A percentile compares a stretch with the other conserved stretches of the same genome.
Conservation (phyloP, 2,797 vertebrate genomes). For the Gallinago solitaria region DNA sequence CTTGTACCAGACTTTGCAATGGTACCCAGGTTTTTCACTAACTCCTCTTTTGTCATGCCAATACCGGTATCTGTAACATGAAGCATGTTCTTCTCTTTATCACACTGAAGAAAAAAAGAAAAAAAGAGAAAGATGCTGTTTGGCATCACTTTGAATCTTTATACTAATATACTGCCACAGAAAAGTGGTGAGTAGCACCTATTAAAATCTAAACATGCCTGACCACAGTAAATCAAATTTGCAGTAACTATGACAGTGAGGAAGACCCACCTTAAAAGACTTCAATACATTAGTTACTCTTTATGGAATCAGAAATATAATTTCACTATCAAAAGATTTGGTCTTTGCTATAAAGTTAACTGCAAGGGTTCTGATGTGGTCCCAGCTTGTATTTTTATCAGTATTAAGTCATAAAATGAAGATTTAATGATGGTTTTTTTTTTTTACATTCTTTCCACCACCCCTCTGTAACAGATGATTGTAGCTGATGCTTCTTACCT, state of each 20-base stretch:
- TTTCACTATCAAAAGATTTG: neutral
- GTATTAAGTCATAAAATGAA: neutral
- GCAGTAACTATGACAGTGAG: neutral
- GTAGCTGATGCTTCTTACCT: slow-evolving; percentile 76
- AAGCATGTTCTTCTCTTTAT: slow-evolving; percentile 98
- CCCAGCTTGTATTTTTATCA: neutral
- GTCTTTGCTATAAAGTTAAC: neutral
- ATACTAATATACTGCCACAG: neutral
- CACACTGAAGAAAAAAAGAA: slow-evolving; percentile 80
- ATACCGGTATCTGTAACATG: slow-evolving; percentile 97
- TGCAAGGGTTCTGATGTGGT: neutral
- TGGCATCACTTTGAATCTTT: neutral
- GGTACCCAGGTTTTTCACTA: slow-evolving; percentile 95
- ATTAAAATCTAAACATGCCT: neutral
- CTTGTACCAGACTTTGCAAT: slow-evolving; percentile 99
- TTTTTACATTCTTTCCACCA: neutral
- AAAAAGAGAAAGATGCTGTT: neutral
- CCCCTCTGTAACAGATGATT: fast-evolving
- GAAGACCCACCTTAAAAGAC: neutral
- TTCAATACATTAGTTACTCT: neutral
- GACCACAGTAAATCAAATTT: neutral
- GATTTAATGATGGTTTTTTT: neutral
- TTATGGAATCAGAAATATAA: neutral
- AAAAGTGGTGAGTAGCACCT: neutral
- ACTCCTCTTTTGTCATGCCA: slow-evolving; percentile 97